phyloP scores from a whole-genome alignment of 2,888 invertebrate genomes.

The Drosophila acutilabella region DNA sequence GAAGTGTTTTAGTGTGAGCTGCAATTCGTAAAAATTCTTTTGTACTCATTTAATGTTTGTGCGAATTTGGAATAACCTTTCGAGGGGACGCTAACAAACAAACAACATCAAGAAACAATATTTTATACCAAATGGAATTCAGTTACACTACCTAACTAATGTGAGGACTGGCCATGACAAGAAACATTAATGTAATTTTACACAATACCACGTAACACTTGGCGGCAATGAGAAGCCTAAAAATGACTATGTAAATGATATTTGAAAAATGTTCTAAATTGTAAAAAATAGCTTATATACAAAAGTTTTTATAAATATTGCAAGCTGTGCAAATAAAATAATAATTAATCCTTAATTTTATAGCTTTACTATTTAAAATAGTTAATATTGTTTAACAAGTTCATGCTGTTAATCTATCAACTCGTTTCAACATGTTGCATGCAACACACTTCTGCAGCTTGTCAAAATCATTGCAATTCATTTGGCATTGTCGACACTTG shows the following conservation, averaged over 20 bases:
- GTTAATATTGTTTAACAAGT: neutral
- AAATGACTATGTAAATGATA: neutral
- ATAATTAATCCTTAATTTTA: neutral
- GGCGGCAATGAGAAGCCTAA: too few species aligned
- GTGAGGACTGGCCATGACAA: too few species aligned
- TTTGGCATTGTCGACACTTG: conserved; percentile 46
- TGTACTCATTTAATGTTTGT: conserved; percentile 9
- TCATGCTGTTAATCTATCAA: conserved; percentile 1
- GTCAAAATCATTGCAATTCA: conserved; percentile 53
- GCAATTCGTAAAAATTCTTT: conserved; percentile 38
- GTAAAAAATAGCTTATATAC: neutral
- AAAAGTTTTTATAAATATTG: conserved; percentile 7
- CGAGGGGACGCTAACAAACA: neutral
- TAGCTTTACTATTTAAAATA: neutral
- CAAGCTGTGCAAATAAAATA: neutral
- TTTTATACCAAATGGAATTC: neutral
- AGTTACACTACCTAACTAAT: too few species aligned
- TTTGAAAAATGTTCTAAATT: conserved; percentile 1
- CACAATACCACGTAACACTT: too few species aligned
- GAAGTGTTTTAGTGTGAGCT: conserved; percentile 8
- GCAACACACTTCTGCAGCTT: conserved; percentile 37
- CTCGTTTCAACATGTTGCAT: conserved; percentile 30
- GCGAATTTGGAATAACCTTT: neutral
- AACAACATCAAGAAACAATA: neutral
- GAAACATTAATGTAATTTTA: too few species aligned